Base-by-base conservation (phyloP, 2,797 vertebrate genomes). In the Linurgus olivaceus region DNA sequence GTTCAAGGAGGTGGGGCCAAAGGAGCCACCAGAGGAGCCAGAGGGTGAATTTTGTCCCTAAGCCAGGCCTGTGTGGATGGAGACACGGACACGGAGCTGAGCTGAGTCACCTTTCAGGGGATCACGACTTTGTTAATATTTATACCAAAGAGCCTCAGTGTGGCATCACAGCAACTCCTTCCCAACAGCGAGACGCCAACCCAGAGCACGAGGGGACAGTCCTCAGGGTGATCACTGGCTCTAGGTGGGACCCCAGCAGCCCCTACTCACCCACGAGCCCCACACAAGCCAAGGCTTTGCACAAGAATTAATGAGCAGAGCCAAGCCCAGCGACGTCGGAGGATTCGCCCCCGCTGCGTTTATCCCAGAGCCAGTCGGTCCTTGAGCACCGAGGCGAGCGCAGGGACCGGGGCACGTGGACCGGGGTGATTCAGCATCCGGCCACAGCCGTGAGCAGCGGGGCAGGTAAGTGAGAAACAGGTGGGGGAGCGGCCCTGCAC, bases 111-210 rank as follows among this genome's bases (percentile, higher is more conserved):
- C 26, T 57, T 35, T 33, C 8, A 1, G 2, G 24, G 16, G 10
- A 37, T 25, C 6, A 0, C 0, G 0, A 5, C 26, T 40, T 52
- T 31, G 13, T 19, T 42, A 50, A 29, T 19, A 2, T 5, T 0
- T 0, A 29, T 40, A 42, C 54, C 28, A 29, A 62, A 50, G 44
- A 44, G 44, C 52, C 62, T 38, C 6, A 31, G 17, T 0, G 42
- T 9, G 1, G 48, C 62, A 47, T 6, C 17, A 7, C 17, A 6
- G 48, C n/a, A 51, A 4, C 16, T n/a, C 66, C 66, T 25, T 29
- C 37, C 50, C 17, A 1, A 6, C 65, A 57, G 58, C 0, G 3
- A 7, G 38, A 67, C n/a, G 38, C 29, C 2, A 0, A 24, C 23
- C 25, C 7, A 2, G 47, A 78, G 67, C 35, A 2, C 0, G 0